Conservation (phyloP, 2,113 vertebrate genomes). For the Corythoichthys haematopterus region DNA sequence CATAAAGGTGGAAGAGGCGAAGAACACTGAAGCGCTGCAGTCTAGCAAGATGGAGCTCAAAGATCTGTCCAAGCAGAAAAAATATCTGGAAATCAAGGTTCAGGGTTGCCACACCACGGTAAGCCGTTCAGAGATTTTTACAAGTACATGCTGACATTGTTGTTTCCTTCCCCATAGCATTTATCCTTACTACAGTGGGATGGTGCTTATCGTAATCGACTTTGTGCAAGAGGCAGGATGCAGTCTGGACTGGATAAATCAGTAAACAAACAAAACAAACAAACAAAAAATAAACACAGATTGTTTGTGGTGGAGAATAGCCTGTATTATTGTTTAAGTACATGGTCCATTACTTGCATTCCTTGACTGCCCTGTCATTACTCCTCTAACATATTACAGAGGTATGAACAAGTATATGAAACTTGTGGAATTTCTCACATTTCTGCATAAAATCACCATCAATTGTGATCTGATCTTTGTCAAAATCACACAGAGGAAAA, state of each 20-base stretch:
- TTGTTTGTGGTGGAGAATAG: neutral
- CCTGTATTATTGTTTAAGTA: neutral
- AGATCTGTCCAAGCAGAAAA: conserved; percentile 52
- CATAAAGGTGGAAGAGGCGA: conserved; percentile 61
- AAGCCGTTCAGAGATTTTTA: neutral
- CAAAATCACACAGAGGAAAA: too few species aligned
- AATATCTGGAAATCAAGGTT: conserved; percentile 61
- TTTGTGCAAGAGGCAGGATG: too few species aligned
- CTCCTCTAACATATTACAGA: neutral
- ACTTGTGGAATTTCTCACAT: too few species aligned
- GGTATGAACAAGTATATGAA: too few species aligned
- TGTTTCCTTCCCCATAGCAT: too few species aligned
- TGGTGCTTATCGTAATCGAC: neutral
- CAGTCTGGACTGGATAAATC: too few species aligned
- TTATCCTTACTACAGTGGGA: neutral
- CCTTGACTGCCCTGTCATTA: conserved; percentile 24
- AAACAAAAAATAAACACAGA: neutral
- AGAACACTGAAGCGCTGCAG: conserved; percentile 58
- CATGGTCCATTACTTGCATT: neutral
- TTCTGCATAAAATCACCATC: too few species aligned
- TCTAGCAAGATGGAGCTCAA: conserved; percentile 49
- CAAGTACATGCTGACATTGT: neutral
- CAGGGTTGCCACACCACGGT: conserved; percentile 60
- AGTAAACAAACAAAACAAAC: too few species aligned
- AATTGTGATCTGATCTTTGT: too few species aligned